These are phyloP conservation scores for Megathymus violae DNA, from an alignment of 1,140 invertebrate genomes.

Conservation along the genomic window DNA sequence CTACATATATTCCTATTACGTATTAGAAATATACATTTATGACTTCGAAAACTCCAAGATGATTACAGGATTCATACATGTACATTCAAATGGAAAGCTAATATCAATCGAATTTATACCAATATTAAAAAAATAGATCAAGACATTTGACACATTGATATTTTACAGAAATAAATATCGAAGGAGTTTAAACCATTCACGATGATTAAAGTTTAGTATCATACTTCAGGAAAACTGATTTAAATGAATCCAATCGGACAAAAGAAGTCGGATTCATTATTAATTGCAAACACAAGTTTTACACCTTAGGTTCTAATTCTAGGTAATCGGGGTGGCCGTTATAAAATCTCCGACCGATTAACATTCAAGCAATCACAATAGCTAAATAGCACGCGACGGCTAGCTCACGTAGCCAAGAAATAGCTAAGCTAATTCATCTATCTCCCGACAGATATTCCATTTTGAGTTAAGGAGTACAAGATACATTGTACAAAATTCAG, in stretches of 20 bases:
- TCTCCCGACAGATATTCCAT: slow-evolving; percentile 56
- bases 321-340: slow-evolving; percentile 58
- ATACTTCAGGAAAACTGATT: too few relatives aligned
- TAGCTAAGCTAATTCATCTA: slow-evolving; percentile 63
- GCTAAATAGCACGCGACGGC: slow-evolving; percentile 61
- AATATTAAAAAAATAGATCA: too few relatives aligned
- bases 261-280: not conserved
- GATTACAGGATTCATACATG: too few relatives aligned
- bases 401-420: slow-evolving; percentile 65
- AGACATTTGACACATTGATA: too few relatives aligned
- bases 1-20: not conserved
- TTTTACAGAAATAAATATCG: not conserved
- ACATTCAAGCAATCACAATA: slow-evolving; percentile 74
- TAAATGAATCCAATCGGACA: slow-evolving; percentile 1
- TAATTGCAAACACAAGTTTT: slow-evolving; percentile 21
- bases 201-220: too few relatives aligned
- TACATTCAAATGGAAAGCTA: too few relatives aligned
- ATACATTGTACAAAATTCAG: too few relatives aligned
- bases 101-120: too few relatives aligned
- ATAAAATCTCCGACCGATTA: slow-evolving; percentile 76
- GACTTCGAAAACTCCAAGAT: too few relatives aligned
- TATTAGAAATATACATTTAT: too few relatives aligned
- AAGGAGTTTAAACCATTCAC: too few relatives aligned
- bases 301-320: slow-evolving; percentile 39
- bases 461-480: too few relatives aligned